Evolutionary conservation across 2,113 vertebrate species (phyloP), one percentile per base, ranked within the genome.

Genomic region (Fukomys damarensis): DNA sequence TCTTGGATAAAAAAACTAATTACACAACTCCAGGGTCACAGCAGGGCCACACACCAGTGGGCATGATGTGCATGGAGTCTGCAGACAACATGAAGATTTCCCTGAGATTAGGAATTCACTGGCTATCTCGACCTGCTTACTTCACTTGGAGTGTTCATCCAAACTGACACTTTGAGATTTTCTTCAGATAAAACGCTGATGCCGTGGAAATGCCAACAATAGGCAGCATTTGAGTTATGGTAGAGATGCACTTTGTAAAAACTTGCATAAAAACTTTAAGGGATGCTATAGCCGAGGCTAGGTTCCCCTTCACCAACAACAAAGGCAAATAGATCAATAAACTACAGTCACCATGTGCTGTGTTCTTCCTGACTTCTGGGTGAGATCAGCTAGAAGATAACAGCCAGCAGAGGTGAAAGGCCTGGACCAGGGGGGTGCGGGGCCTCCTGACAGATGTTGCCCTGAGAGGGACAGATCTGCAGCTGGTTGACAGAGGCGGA

Each of bases 241-340:
- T 22, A 83, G 85, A 96, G 63, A 84, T 63, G 61, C 65, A 74
- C 43, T 43, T 95, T 82, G 30, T 6, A 20, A 24, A 6, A 56
- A 54, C 32, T 91, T 77, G 28, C 46, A 54, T 65, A n/a, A n/a
- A 49, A 91, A 85, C 14, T 63, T 77, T 88, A 59, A 96, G 65
- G 80, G 81, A 14, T 19, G 46, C 59, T 32, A 26, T 63, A 56
- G 76, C 16, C 16, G 70, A 59, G 81, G 70, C 41, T 81, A 70
- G 58, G 74, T 43, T 82, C 35, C 19, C n/a, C 11, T 61, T 87
- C 52, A 35, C 38, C 61, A 83, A 74, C 17, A 90, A 92, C 24
- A 95, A 76, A 91, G 14, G 54, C 85, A 84, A 68, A 80, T 1
- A 43, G 41, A 92, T 76, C 91, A 76, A 66, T n/a, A 90, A 68